Conservation (phyloP, 2,888 invertebrate genomes). For the Strigamia crassipes region DNA sequence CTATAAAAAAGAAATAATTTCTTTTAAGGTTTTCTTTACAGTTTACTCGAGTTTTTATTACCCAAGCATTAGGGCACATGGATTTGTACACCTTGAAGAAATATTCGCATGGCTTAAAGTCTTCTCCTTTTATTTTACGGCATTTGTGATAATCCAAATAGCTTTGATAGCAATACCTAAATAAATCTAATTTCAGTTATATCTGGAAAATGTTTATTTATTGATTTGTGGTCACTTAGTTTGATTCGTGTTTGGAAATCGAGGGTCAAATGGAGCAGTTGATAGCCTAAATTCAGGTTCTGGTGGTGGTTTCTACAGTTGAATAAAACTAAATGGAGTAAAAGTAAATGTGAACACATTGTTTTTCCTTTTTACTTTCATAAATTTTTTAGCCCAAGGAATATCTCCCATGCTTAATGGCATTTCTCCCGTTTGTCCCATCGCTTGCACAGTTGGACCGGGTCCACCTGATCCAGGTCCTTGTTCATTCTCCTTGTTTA, state of each 20-base stretch:
- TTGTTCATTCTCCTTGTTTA: background rate
- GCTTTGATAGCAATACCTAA: conserved; percentile 87
- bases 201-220: background rate
- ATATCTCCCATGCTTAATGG: background rate
- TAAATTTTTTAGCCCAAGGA: background rate
- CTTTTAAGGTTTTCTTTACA: background rate
- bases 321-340: background rate
- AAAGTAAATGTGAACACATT: background rate
- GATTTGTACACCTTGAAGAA: conserved; percentile 80
- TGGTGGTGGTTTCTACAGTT: background rate
- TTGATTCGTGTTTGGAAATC: conserved; percentile 95
- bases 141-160: conserved; percentile 92
- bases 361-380: background rate
- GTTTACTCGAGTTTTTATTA: conserved; percentile 51
- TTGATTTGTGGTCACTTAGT: conserved; percentile 67
- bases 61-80: conserved; percentile 85
- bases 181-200: background rate
- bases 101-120: conserved; percentile 86
- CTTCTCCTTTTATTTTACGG: conserved; percentile 81
- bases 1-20: background rate
- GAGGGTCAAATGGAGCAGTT: conserved; percentile 91
- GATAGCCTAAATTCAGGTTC: conserved; percentile 59
- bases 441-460: background rate
- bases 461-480: background rate
- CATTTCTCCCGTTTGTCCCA: conserved; percentile 13